Evolutionary conservation across 2,797 vertebrate genomes (phyloP).

Genomic region (Galagoides demidoff): DNA sequence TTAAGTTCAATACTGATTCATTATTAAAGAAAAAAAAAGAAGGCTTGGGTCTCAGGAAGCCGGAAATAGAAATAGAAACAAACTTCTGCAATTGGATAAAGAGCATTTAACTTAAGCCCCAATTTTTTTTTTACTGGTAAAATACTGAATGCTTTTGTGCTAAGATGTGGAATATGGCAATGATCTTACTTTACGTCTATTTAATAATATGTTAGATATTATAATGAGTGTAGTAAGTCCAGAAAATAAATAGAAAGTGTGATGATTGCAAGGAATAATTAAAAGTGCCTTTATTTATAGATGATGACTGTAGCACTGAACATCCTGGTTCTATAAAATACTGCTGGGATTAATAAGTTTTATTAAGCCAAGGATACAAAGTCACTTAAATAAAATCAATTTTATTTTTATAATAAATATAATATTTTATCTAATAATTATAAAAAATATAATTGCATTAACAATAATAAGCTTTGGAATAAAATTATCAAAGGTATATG

Average conservation of each 20-base stretch:
- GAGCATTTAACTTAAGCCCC: background rate
- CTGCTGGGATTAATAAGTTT: background rate
- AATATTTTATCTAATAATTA: background rate
- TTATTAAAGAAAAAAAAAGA: background rate
- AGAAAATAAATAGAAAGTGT: background rate
- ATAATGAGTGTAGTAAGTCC: background rate
- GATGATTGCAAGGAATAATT: background rate
- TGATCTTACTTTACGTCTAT: background rate
- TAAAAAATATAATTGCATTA: background rate
- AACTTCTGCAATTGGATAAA: background rate
- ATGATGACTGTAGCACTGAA: background rate
- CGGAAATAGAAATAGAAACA: background rate
- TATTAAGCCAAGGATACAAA: background rate
- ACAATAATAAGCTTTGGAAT: background rate
- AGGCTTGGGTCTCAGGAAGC: background rate
- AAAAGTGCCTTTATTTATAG: background rate
- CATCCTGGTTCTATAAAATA: background rate
- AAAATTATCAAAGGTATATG: background rate
- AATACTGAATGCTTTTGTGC: background rate
- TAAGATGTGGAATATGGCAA: background rate
- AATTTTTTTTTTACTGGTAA: background rate
- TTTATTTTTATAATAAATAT: background rate
- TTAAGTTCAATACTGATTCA: background rate
- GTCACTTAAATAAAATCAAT: background rate
- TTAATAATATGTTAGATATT: background rate